Conservation (phyloP, 2,888 invertebrate species). For the Eupithecia centaureata region DNA sequence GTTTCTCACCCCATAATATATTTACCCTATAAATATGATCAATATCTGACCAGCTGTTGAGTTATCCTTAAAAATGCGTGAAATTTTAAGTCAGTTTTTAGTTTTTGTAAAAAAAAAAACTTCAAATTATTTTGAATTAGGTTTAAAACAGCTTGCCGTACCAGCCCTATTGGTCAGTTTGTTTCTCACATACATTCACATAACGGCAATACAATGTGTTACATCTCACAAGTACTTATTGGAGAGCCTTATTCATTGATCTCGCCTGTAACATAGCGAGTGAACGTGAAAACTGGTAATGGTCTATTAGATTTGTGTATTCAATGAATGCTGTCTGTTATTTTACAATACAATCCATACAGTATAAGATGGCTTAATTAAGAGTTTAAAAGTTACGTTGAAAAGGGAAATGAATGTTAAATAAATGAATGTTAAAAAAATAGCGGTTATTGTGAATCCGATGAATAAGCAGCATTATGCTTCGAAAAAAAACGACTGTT, state of each 20-base stretch:
- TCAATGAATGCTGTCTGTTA: conserved; percentile 10
- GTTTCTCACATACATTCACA: conserved; percentile 35
- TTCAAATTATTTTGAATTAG: too few species aligned
- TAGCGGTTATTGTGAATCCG: background rate
- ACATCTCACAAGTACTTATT: conserved; percentile 37
- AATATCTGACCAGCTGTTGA: too few species aligned
- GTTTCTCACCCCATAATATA: too few species aligned
- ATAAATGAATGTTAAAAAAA: too few species aligned
- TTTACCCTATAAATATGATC: too few species aligned
- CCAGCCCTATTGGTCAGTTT: conserved; percentile 3
- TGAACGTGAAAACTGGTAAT: conserved; percentile 31
- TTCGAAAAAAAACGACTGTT: too few species aligned
- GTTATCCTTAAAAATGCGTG: too few species aligned
- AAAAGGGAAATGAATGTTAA: background rate
- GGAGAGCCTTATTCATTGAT: conserved; percentile 34
- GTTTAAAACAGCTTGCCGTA: background rate
- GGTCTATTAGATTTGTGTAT: conserved; percentile 21
- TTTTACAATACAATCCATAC: background rate
- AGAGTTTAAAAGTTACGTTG: background rate
- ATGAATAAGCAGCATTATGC: too few species aligned
- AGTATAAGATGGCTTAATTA: background rate
- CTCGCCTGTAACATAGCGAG: conserved; percentile 26
- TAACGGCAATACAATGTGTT: conserved; percentile 35
- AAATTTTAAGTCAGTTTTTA: too few species aligned
- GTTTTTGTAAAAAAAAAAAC: too few species aligned